Base-by-base conservation (phyloP, 2,113 vertebrate species). In the Etia nguti region DNA sequence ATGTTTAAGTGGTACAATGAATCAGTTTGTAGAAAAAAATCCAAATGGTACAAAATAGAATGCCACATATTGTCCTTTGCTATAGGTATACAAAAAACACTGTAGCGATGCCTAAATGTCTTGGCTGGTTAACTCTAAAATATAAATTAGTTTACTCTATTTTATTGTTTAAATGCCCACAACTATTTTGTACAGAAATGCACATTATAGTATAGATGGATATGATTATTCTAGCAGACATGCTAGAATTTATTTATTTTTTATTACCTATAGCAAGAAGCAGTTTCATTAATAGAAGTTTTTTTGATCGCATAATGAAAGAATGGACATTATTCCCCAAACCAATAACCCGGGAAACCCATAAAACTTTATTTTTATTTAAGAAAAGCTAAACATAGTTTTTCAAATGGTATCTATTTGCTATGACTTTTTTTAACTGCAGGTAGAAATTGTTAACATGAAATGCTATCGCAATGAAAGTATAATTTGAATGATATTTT, bases 381-480 rank as follows among this genome's bases (percentile, higher is more conserved):
- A 38, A 65, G 60, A 65, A 65, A 38, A 65, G 2, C 34, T n/a
- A 38, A 65, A 65, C n/a, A 65, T 65, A 13, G 60, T 13, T 36
- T 46, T 46, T 43, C n/a, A 46, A 46, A 46, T 43, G 11, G 5
- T 73, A 26, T 26, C 13, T 73, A 18, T 26, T 46, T 46, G 38
- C 22, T 43, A 46, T 73, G 22, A 46, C 38, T 73, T 46, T 24
- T 24, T 4, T n/a, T 38, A 10, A 26, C 68, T 43, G 22, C 0
- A 73, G 38, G 22, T 46, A 46, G 22, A 73, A 73, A 26, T 73
- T 26, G 13, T 73, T 73, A 4, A 73, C 15, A 73, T 46, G 2
- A 46, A 26, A 10, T 26, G 0, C 3, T 46, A 10, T 10, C 1
- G 0, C 38, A 46, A 26, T 65, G n/a, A 0, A 65, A 38, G 18